Evolutionary conservation across 1,140 invertebrate species (phyloP).

Genomic region (Trichonephila inaurata): DNA sequence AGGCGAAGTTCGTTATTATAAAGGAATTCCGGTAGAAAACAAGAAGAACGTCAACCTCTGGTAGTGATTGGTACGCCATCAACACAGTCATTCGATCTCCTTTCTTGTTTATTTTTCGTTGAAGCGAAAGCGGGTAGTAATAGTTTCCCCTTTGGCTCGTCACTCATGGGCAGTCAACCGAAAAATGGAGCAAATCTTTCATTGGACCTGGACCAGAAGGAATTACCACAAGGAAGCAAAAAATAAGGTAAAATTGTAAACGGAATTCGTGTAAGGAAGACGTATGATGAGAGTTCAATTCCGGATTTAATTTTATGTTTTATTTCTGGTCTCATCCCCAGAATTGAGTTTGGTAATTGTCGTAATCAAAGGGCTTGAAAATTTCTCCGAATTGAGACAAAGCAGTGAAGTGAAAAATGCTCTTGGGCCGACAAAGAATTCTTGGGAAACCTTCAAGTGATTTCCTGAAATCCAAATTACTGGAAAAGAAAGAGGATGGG

Average conservation of each 20-base stretch:
- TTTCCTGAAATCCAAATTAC: neutral
- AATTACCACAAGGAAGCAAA: slow-evolving; percentile 2
- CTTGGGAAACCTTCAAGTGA: neutral
- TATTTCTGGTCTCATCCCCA: neutral
- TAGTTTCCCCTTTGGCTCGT: slow-evolving; percentile 13
- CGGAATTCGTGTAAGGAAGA: slow-evolving; percentile 35
- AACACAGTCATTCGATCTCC: slow-evolving; percentile 30
- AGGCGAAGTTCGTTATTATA: neutral
- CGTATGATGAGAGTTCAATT: neutral
- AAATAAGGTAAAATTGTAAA: neutral
- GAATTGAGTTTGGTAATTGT: neutral
- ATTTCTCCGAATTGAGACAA: neutral
- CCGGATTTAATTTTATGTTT: slow-evolving; percentile 5
- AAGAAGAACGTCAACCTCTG: slow-evolving; percentile 53
- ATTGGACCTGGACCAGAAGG: neutral
- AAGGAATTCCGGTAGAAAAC: slow-evolving; percentile 49
- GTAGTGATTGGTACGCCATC: slow-evolving; percentile 48
- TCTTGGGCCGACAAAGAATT: neutral
- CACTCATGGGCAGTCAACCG: slow-evolving; percentile 45
- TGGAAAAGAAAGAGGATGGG: neutral
- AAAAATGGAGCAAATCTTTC: slow-evolving; percentile 61
- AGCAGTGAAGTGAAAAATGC: neutral
- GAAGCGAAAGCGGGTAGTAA: slow-evolving; percentile 52
- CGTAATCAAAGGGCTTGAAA: neutral
- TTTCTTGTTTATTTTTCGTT: slow-evolving; percentile 43